Conservation (phyloP, 2,113 vertebrate species). For the Serinus canaria region DNA sequence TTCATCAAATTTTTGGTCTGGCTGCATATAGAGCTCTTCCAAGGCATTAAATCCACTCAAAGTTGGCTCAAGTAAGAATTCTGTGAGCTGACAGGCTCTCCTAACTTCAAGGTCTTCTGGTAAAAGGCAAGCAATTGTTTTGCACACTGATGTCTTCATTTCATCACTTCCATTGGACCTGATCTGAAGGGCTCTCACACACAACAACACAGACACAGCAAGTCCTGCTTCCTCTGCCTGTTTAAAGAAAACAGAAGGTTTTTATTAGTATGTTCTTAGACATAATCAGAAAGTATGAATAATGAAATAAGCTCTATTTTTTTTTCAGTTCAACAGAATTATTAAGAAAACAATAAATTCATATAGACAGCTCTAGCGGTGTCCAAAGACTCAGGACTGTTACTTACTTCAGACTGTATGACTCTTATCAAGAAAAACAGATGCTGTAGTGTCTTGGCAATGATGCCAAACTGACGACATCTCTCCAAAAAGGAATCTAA, state of each 20-base stretch:
- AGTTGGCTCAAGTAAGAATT: slow-evolving; percentile 88
- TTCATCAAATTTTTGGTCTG: slow-evolving; percentile 94
- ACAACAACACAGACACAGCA: slow-evolving; percentile 87
- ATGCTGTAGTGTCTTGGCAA: slow-evolving; percentile 93
- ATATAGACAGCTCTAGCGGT: neutral
- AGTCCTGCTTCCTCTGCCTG: slow-evolving; percentile 86
- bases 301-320: neutral
- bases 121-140: slow-evolving; percentile 91
- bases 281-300: neutral
- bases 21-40: slow-evolving; percentile 89
- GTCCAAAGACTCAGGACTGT: neutral
- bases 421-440: slow-evolving; percentile 94
- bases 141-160: slow-evolving; percentile 90
- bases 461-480: slow-evolving; percentile 95
- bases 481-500: slow-evolving; percentile 90
- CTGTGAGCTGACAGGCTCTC: slow-evolving; percentile 93
- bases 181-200: slow-evolving; percentile 94
- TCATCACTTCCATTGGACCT: slow-evolving; percentile 86
- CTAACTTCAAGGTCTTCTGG: slow-evolving; percentile 92
- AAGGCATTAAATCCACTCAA: slow-evolving; percentile 83
- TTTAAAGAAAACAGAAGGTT: neutral
- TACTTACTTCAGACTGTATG: slow-evolving; percentile 92
- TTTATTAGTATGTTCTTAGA: neutral
- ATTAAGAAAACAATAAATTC: neutral
- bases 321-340: neutral